Conservation (phyloP, 2,797 vertebrate species). For the Danio kyathit region DNA sequence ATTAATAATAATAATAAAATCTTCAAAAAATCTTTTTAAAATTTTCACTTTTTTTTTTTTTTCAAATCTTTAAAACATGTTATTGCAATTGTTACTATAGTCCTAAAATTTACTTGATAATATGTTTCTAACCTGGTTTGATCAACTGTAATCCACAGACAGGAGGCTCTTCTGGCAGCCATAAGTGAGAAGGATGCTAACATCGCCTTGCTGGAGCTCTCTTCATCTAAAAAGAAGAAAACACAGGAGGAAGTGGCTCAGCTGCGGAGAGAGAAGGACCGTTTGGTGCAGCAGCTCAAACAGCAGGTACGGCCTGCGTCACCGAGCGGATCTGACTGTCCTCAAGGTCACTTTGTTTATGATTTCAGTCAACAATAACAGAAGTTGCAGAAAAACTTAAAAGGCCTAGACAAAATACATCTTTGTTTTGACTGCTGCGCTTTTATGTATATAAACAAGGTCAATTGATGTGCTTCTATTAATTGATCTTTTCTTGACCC, state of each 20-base stretch:
- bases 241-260: slow-evolving; percentile 97
- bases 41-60: too few relatives aligned
- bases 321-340: not conserved
- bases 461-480: slow-evolving; percentile 23
- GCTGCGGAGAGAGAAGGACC: slow-evolving; percentile 96
- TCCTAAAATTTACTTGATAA: not conserved
- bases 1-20: too few relatives aligned
- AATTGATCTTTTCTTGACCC: not conserved
- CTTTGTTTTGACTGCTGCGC: slow-evolving; percentile 19
- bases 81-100: too few relatives aligned
- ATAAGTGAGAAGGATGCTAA: slow-evolving; percentile 99
- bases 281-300: slow-evolving; percentile 97
- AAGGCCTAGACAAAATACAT: slow-evolving; percentile 18
- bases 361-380: not conserved
- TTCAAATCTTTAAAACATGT: too few relatives aligned
- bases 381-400: not conserved
- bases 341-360: slow-evolving; percentile 51
- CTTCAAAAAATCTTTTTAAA: too few relatives aligned
- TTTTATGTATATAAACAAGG: not conserved
- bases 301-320: slow-evolving; percentile 85
- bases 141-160: slow-evolving; percentile 75
- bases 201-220: slow-evolving; percentile 95
- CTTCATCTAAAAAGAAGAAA: slow-evolving; percentile 97
- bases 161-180: slow-evolving; percentile 97
- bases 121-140: not conserved